Evolutionary conservation across 2,113 vertebrate genomes (phyloP).

Genomic region (Bujurquina vittata): DNA sequence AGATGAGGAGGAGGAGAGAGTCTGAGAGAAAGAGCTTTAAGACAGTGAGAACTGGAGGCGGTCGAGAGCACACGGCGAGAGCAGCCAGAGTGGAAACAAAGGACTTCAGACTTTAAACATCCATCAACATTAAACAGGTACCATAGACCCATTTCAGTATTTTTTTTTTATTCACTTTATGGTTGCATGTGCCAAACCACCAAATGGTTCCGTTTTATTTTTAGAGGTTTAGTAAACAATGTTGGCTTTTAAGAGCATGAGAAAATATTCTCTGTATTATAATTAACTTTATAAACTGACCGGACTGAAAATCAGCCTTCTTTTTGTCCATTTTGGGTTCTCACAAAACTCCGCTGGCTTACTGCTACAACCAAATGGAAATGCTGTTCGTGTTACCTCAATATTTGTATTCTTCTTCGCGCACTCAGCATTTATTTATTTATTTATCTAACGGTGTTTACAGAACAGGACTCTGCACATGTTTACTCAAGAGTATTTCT

Average conservation of each 20-base stretch:
- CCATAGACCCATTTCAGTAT: not conserved
- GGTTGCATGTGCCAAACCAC: too few species aligned
- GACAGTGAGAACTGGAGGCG: slow-evolving; percentile 48
- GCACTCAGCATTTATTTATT: slow-evolving; percentile 61
- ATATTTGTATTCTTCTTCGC: not conserved
- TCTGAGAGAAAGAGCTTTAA: slow-evolving; percentile 54
- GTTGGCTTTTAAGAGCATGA: not conserved
- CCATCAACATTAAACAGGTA: slow-evolving; percentile 60
- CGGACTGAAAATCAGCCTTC: not conserved
- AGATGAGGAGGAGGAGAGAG: slow-evolving; percentile 64
- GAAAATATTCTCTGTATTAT: not conserved
- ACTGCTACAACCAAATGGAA: slow-evolving; percentile 28
- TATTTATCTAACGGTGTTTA: slow-evolving; percentile 62
- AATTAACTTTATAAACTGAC: not conserved
- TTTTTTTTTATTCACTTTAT: slow-evolving; percentile 11
- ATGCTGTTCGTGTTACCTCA: slow-evolving; percentile 20
- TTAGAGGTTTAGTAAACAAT: not conserved
- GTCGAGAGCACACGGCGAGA: slow-evolving; percentile 11
- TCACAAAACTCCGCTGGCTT: slow-evolving; percentile 57
- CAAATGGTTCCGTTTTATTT: not conserved
- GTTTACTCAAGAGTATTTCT: not conserved
- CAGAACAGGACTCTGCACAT: slow-evolving; percentile 8
- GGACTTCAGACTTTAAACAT: not conserved
- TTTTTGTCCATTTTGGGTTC: slow-evolving; percentile 45
- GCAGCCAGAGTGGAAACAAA: slow-evolving; percentile 22